phyloP scores from a whole-genome alignment of 92 coral and sea anemone genomes.

The Zoanthus sansibaricus region DNA sequence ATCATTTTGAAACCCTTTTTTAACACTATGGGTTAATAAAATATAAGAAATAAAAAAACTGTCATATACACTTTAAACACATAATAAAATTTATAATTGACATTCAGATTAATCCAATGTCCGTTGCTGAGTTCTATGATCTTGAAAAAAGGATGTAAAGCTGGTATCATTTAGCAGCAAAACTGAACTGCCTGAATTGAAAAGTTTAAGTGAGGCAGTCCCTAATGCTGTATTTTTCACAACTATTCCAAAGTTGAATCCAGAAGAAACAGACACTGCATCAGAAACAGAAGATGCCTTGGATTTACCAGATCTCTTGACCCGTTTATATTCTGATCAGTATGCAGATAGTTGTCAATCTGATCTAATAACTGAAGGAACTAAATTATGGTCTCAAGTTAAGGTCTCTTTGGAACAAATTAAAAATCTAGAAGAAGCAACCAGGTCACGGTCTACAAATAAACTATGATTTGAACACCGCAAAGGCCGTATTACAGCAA shows the following conservation, averaged over 20 bases:
- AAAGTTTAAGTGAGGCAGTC: no score
- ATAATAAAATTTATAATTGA: constrained; percentile 1
- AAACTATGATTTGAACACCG: constrained; percentile 47
- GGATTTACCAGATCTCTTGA: constrained; percentile 14
- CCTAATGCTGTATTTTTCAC: constrained; percentile 49
- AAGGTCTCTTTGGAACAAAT: constrained; percentile 24
- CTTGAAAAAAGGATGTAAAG: constrained; percentile 29
- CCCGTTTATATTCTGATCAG: constrained; percentile 16
- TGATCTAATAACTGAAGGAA: constrained; percentile 8
- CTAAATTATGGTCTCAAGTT: background rate
- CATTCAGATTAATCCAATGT: constrained; percentile 49
- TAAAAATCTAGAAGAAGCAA: constrained; percentile 26
- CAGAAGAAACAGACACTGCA: constrained; percentile 55
- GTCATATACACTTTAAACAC: constrained; percentile 1
- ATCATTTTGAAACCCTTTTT: constrained; percentile 3
- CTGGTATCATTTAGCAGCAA: background rate
- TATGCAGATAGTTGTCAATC: constrained; percentile 19
- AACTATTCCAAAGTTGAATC: constrained; percentile 50
- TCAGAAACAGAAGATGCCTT: constrained; percentile 44
- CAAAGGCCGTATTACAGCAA: constrained; percentile 53
- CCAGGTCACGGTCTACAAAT: constrained; percentile 33
- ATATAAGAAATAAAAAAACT: background rate
- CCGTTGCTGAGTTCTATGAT: constrained; percentile 46
- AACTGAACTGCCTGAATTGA: constrained; percentile 29
- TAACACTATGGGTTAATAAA: constrained; percentile 14